These are phyloP conservation scores for Serranochromis macrocephalus DNA, from an alignment of 2,113 vertebrate species.

Conservation along the genomic window DNA sequence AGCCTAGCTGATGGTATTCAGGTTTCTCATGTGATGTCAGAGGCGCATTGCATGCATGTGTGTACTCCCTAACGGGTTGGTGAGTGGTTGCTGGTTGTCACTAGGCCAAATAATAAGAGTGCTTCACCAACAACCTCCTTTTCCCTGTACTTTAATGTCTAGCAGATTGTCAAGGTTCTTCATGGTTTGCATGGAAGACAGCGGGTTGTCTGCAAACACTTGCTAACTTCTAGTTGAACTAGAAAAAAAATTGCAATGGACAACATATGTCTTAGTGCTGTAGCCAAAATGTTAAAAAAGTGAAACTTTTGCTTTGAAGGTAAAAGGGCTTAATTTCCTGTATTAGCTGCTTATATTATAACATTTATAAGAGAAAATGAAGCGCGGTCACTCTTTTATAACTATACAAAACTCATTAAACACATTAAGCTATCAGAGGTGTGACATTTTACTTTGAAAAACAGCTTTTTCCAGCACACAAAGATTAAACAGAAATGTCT, in stretches of 20 bases:
- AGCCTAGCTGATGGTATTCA: background rate
- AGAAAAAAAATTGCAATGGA: background rate
- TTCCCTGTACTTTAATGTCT: background rate
- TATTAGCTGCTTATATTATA: background rate
- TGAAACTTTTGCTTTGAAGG: fast-evolving
- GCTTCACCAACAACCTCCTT: background rate
- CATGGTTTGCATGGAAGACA: background rate
- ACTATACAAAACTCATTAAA: background rate
- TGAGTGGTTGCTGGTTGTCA: background rate
- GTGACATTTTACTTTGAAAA: background rate
- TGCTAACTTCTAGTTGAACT: background rate
- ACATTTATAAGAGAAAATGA: background rate
- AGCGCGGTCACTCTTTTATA: fast-evolving
- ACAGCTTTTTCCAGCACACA: background rate
- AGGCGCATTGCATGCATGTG: fast-evolving
- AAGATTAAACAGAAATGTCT: fast-evolving
- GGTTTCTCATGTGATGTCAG: fast-evolving
- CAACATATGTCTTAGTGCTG: background rate
- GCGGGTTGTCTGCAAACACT: background rate
- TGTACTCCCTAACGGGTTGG: background rate
- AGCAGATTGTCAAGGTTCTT: background rate
- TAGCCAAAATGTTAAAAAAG: background rate
- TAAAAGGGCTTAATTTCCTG: background rate
- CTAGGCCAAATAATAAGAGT: background rate
- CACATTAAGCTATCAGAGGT: background rate